Evolutionary conservation across 2,113 vertebrate genomes (phyloP).

Genomic region (Scytalopus superciliaris): DNA sequence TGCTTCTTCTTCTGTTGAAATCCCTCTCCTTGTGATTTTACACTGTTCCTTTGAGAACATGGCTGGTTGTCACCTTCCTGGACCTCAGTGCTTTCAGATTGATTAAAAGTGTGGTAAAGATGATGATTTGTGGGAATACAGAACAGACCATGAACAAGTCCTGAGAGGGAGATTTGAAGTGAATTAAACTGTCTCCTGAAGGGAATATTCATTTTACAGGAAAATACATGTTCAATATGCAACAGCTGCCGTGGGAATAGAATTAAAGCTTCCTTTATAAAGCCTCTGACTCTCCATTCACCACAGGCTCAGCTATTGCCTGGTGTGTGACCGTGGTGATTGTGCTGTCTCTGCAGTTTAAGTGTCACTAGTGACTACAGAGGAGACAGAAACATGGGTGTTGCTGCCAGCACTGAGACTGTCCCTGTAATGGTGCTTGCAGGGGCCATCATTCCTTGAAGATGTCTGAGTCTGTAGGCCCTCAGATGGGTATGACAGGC

Average conservation of each 20-base stretch:
- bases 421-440: neutral
- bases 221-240: neutral
- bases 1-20: neutral
- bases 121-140: neutral
- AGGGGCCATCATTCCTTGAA: neutral
- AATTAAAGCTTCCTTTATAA: conserved; percentile 23
- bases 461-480: neutral
- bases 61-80: neutral
- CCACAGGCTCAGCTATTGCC: neutral
- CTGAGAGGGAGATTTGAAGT: neutral
- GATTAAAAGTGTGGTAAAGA: neutral
- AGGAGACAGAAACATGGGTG: neutral
- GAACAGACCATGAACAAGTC: neutral
- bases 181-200: conserved; percentile 16
- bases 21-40: neutral
- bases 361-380: neutral
- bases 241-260: neutral
- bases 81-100: neutral
- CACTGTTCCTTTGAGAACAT: neutral
- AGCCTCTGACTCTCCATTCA: neutral
- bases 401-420: neutral
- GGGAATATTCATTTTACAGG: neutral
- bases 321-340: neutral
- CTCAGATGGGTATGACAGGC: neutral
- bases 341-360: neutral